Conservation (phyloP, 1,140 invertebrate species). For the Armadillidium nasatum region DNA sequence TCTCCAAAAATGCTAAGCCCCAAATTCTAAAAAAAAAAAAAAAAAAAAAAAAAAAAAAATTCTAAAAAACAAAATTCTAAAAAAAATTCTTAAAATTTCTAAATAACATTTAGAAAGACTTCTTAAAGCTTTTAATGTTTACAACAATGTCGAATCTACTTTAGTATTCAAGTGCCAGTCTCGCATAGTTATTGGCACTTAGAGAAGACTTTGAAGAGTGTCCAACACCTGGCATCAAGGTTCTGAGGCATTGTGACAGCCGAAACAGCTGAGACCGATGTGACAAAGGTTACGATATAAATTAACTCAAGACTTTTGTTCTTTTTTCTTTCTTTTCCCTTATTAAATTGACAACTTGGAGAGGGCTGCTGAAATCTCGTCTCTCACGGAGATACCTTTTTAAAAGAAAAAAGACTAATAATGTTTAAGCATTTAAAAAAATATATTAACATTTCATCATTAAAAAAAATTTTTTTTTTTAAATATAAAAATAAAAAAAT, state of each 20-base stretch:
- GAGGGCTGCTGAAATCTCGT: neutral
- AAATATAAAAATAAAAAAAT: too few relatives aligned
- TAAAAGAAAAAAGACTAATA: neutral
- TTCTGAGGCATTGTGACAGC: constrained; percentile 2
- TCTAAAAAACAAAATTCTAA: neutral
- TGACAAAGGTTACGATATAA: constrained; percentile 2
- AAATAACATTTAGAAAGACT: too few relatives aligned
- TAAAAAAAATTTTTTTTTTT: too few relatives aligned
- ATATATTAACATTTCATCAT: too few relatives aligned
- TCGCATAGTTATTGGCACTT: neutral
- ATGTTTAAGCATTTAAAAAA: too few relatives aligned
- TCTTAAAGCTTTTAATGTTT: neutral
- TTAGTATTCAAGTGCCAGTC: neutral
- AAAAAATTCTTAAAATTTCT: too few relatives aligned
- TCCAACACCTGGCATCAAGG: constrained; percentile 5
- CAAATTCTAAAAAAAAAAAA: neutral
- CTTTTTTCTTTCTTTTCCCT: neutral
- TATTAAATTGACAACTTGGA: neutral
- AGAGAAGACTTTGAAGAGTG: neutral
- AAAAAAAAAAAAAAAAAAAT: constrained; percentile 4
- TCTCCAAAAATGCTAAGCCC: too few relatives aligned
- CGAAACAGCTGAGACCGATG: neutral
- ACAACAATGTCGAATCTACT: constrained; percentile 1
- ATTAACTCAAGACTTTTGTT: neutral
- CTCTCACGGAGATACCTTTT: neutral